Conservation (phyloP, 2,888 invertebrate genomes). For the Ophion ventricosus region DNA sequence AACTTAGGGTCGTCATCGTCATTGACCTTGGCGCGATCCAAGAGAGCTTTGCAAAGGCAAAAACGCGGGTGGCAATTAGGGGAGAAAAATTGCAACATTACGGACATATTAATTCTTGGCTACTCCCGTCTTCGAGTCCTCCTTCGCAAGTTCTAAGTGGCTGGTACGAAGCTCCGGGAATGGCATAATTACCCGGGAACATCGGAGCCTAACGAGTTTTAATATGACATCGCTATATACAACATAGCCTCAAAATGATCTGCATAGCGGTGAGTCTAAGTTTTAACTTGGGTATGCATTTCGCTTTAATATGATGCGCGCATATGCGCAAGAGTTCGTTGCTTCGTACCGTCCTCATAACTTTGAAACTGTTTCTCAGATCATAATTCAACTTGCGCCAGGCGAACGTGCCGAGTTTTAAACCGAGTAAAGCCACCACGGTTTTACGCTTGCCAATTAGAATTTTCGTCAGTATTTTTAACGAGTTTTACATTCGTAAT, state of each 20-base stretch:
- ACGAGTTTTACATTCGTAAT: conserved; percentile 15
- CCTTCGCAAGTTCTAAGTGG: too few relatives aligned
- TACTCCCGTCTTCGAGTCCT: too few relatives aligned
- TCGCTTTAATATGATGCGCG: neutral
- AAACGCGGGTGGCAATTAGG: too few relatives aligned
- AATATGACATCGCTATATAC: neutral
- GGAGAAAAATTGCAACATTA: too few relatives aligned
- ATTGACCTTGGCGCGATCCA: too few relatives aligned
- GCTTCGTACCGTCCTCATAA: conserved; percentile 20
- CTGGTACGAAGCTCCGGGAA: neutral
- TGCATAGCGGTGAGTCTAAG: conserved; percentile 14
- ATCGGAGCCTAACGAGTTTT: conserved; percentile 26
- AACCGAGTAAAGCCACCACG: neutral
- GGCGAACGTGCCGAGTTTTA: conserved; percentile 3
- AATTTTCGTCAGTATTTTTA: conserved; percentile 14
- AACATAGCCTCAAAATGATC: neutral
- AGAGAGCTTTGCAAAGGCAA: too few relatives aligned
- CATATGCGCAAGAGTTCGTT: conserved; percentile 19
- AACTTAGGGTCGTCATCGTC: too few relatives aligned
- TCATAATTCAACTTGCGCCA: conserved; percentile 13
- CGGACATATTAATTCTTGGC: too few relatives aligned
- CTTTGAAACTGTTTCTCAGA: conserved; percentile 18
- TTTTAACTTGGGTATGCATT: conserved; percentile 26
- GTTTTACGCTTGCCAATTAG: conserved; percentile 24
- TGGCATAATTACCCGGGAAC: conserved; percentile 3